Evolutionary conservation across 2,888 invertebrate genomes (phyloP).

Genomic region (Gerosis bhagava): DNA sequence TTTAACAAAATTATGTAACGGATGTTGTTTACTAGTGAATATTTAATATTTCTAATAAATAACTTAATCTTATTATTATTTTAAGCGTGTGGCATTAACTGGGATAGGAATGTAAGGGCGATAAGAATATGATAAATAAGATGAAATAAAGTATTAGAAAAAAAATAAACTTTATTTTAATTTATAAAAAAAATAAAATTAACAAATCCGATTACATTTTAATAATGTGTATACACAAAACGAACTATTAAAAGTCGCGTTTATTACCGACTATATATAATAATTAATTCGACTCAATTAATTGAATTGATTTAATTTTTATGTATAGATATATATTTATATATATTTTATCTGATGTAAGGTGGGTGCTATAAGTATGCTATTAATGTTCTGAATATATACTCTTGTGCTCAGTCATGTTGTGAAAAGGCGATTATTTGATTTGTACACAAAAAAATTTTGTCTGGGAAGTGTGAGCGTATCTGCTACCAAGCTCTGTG

Average conservation of each 20-base stretch:
- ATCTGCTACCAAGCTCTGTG: constrained; percentile 78
- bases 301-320: constrained; percentile 7
- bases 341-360: constrained; percentile 47
- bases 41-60: neutral
- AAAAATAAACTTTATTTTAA: constrained; percentile 22
- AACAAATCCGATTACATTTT: neutral
- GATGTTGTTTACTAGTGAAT: too few relatives aligned
- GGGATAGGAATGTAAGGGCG: constrained; percentile 1
- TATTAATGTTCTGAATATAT: constrained; percentile 52
- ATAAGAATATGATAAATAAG: constrained; percentile 12
- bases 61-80: neutral
- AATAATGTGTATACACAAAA: too few relatives aligned
- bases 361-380: constrained; percentile 70
- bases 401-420: constrained; percentile 68
- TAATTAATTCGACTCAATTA: too few relatives aligned
- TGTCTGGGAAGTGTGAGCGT: constrained; percentile 80
- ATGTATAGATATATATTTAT: too few relatives aligned
- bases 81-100: constrained; percentile 13
- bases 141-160: constrained; percentile 13
- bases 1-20: too few relatives aligned
- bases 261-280: too few relatives aligned
- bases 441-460: constrained; percentile 63
- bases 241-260: too few relatives aligned
- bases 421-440: constrained; percentile 62
- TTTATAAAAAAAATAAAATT: constrained; percentile 7